Percentiles rank a stretch among this genome's conserved stretches.
Conservation (phyloP, 2,113 vertebrate species). For the Aix galericulata region DNA sequence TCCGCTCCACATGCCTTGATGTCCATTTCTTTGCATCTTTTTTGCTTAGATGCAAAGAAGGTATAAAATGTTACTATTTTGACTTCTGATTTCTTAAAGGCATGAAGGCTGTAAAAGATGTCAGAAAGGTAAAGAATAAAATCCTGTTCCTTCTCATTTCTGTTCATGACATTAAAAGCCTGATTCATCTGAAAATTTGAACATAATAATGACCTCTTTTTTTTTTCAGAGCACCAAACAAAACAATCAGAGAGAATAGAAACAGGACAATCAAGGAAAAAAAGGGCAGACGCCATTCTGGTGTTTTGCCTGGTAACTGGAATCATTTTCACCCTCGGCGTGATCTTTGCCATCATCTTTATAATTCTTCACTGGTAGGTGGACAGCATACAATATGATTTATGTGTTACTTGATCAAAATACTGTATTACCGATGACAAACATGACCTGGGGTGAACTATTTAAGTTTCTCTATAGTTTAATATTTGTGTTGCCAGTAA, state of each 20-base stretch:
- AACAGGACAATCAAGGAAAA: background rate
- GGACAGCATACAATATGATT: background rate
- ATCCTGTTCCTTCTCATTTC: background rate
- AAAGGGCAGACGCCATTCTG: constrained; percentile 16
- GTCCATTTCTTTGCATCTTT: background rate
- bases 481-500: background rate
- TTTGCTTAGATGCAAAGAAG: background rate
- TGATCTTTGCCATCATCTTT: constrained; percentile 65
- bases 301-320: constrained; percentile 57
- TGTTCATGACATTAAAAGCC: background rate
- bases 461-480: background rate
- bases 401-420: background rate
- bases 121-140: background rate
- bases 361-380: constrained; percentile 67
- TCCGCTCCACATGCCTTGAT: background rate
- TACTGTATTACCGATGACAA: background rate
- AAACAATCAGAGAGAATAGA: background rate
- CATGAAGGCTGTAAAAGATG: background rate
- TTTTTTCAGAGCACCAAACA: constrained; percentile 37
- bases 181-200: background rate
- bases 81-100: background rate
- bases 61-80: background rate
- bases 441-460: background rate
- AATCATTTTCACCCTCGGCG: constrained; percentile 41
- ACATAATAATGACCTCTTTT: background rate